Conservation (phyloP, 2,797 vertebrate species). For the Gallinago nigripennis region DNA sequence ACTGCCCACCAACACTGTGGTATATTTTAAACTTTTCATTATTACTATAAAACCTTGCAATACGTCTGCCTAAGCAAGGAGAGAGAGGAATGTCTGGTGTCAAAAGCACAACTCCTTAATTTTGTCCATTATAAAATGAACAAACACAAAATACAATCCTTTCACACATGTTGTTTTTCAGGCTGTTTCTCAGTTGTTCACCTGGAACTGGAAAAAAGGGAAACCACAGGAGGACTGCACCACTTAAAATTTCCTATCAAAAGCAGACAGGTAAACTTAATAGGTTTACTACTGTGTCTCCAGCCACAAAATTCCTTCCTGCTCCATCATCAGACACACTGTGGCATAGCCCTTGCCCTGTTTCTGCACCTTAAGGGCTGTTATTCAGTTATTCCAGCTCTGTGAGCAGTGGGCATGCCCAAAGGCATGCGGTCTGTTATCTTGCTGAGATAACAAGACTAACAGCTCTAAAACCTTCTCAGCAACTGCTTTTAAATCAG, state of each 20-base stretch:
- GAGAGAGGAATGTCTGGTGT: not conserved
- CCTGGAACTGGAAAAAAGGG: not conserved
- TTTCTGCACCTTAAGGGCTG: not conserved
- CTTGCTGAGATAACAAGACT: not conserved
- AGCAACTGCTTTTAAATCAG: constrained; percentile 40
- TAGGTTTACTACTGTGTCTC: not conserved
- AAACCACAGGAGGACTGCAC: not conserved
- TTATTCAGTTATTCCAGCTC: not conserved
- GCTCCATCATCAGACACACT: not conserved
- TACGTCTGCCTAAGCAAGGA: not conserved
- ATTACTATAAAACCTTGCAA: not conserved
- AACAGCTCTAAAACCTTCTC: not conserved
- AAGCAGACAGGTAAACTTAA: not conserved
- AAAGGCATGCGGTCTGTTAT: not conserved
- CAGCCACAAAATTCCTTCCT: not conserved
- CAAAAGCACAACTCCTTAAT: not conserved
- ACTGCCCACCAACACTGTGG: not conserved
- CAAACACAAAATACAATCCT: not conserved
- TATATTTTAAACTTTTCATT: not conserved
- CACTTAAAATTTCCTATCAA: not conserved
- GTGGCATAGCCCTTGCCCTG: not conserved
- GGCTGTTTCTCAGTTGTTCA: not conserved
- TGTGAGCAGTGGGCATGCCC: not conserved
- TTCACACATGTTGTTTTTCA: not conserved
- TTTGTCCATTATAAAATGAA: not conserved